Percentiles rank a stretch among this genome's conserved stretches.
Conservation (phyloP, 2,888 invertebrate species). For the Chirona hameri region DNA sequence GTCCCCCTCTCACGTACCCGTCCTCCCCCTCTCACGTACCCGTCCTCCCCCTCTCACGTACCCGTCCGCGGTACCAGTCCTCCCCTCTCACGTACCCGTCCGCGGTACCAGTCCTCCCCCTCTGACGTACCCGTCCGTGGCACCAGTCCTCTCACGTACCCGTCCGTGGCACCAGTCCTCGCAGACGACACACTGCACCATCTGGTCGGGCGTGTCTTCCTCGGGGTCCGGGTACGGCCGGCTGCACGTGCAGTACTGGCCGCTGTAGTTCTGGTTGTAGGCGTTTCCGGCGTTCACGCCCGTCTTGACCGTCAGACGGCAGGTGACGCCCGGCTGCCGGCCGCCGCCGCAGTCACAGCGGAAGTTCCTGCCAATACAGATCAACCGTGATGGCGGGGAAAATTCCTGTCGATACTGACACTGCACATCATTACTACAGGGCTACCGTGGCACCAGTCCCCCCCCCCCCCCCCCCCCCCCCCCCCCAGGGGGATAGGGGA, state of each 20-base stretch:
- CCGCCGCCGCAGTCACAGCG: slow-evolving; percentile 92
- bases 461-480: no score
- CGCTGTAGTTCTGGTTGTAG: slow-evolving; percentile 93
- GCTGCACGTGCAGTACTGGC: slow-evolving; percentile 84
- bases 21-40: no score
- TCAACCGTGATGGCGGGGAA: neutral
- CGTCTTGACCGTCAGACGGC: slow-evolving; percentile 62
- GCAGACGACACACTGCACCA: slow-evolving; percentile 94
- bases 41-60: no score
- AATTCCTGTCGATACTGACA: no score
- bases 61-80: no score
- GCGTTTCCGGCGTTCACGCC: slow-evolving; percentile 65
- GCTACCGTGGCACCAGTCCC: no score
- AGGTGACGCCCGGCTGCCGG: slow-evolving; percentile 64
- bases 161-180: slow-evolving; percentile 95
- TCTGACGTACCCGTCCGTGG: slow-evolving; percentile 84
- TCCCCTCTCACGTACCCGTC: slow-evolving; percentile 57
- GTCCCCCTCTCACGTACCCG: no score
- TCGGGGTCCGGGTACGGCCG: slow-evolving; percentile 94
- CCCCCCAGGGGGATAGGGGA: no score
- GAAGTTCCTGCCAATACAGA: slow-evolving; percentile 62
- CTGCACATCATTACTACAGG: no score
- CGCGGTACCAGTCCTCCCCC: slow-evolving; percentile 96
- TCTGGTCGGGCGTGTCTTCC: slow-evolving; percentile 69
- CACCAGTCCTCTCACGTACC: slow-evolving; percentile 47